Evolutionary conservation across 2,113 vertebrate species (phyloP).

Genomic region (Ursus arctos): DNA sequence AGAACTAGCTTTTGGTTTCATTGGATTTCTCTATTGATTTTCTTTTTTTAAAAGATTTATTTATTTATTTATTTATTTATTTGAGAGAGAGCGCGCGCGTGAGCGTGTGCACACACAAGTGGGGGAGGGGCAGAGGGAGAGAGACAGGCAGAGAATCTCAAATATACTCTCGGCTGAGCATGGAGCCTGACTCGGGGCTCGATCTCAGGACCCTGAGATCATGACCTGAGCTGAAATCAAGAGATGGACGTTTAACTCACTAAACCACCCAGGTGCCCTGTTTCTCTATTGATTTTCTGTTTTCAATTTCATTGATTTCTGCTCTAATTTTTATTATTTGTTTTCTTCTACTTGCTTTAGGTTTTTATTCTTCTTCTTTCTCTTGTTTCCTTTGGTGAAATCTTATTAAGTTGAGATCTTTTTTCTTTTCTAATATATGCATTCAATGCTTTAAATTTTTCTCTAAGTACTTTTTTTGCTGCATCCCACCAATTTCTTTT

Average conservation of each 20-base stretch:
- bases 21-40: constrained; percentile 1
- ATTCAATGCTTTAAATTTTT: neutral
- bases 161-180: neutral
- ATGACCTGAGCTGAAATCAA: neutral
- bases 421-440: neutral
- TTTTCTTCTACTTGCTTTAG: neutral
- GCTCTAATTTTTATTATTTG: neutral
- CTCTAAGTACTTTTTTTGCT: neutral
- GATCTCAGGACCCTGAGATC: neutral
- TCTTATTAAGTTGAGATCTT: neutral
- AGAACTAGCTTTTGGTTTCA: neutral
- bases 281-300: neutral
- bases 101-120: fast-evolving
- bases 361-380: neutral
- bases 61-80: neutral
- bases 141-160: neutral
- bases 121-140: neutral
- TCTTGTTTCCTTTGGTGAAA: neutral
- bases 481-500: neutral
- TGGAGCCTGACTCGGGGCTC: neutral
- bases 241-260: neutral
- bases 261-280: neutral
- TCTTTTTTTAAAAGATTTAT: neutral
- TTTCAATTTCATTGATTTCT: neutral
- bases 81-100: neutral